phyloP scores from a whole-genome alignment of 1,140 invertebrate species.

The Polyergus mexicanus region DNA sequence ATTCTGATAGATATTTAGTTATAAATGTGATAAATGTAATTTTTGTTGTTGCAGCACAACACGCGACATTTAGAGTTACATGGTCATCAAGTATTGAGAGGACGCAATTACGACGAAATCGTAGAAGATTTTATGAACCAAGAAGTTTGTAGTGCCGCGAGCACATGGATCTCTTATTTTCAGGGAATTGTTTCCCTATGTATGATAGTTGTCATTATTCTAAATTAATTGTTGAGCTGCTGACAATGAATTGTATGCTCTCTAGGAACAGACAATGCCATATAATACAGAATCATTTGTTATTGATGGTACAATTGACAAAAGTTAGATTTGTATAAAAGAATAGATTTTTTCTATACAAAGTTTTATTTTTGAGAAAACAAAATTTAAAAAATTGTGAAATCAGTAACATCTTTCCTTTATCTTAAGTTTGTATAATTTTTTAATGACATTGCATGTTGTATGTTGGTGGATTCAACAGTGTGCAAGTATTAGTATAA shows the following conservation, averaged over 20 bases:
- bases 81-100: conserved; percentile 60
- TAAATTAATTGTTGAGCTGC: conserved; percentile 1
- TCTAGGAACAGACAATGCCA: background rate
- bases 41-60: conserved; percentile 72
- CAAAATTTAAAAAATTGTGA: background rate
- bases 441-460: background rate
- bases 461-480: background rate
- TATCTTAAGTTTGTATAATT: conserved; percentile 14
- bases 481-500: conserved; percentile 2
- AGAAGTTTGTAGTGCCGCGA: conserved; percentile 47
- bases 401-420: conserved; percentile 27
- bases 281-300: background rate
- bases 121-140: conserved; percentile 65
- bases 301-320: background rate
- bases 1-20: background rate
- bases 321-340: background rate
- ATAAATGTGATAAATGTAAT: conserved; percentile 29
- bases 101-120: conserved; percentile 71
- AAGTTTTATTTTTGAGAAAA: conserved; percentile 11
- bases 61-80: conserved; percentile 72
- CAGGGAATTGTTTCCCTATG: background rate
- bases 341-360: conserved; percentile 8
- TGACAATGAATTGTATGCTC: conserved; percentile 1
- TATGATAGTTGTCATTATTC: conserved; percentile 3
- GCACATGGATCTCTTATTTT: background rate